A percentile compares a stretch with the other conserved stretches of the same genome.
These are phyloP conservation scores for Tichodroma muraria DNA, from an alignment of 2,113 vertebrate genomes.

Conservation along the genomic window DNA sequence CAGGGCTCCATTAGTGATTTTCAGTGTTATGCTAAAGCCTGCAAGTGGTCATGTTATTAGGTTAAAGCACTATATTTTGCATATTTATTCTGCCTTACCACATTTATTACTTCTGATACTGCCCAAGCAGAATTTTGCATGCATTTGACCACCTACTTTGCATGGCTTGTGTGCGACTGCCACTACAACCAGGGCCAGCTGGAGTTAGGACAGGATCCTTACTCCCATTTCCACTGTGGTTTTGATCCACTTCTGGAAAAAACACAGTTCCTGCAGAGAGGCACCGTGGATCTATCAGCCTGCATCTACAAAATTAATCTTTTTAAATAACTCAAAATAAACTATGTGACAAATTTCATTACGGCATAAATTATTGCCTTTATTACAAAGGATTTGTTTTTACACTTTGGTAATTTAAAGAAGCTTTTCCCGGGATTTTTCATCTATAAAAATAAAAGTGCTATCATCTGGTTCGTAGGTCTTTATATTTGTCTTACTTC, in stretches of 20 bases:
- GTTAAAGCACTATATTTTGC: conserved; percentile 67
- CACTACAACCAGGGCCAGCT: not conserved
- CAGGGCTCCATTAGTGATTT: conserved; percentile 59
- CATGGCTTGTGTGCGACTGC: not conserved
- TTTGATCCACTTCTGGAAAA: not conserved
- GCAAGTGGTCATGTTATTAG: conserved; percentile 68
- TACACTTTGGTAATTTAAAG: conserved; percentile 9
- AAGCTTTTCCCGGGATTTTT: conserved; percentile 14
- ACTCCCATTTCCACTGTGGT: not conserved
- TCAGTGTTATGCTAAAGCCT: conserved; percentile 64
- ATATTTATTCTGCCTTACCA: conserved; percentile 61
- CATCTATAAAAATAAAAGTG: conserved; percentile 18
- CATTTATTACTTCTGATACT: conserved; percentile 53
- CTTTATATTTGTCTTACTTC: conserved; percentile 45
- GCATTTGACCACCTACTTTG: conserved; percentile 20
- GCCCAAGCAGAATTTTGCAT: not conserved
- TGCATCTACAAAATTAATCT: not conserved
- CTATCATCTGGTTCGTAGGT: not conserved
- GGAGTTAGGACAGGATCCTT: not conserved
- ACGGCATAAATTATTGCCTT: conserved; percentile 3
- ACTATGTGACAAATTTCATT: conserved; percentile 2
- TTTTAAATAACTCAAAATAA: conserved; percentile 29
- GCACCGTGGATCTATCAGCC: not conserved
- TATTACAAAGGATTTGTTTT: conserved; percentile 2
- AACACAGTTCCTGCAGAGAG: not conserved